Base-by-base conservation (phyloP, 2,113 vertebrate genomes). In the Brienomyrus brachyistius region DNA sequence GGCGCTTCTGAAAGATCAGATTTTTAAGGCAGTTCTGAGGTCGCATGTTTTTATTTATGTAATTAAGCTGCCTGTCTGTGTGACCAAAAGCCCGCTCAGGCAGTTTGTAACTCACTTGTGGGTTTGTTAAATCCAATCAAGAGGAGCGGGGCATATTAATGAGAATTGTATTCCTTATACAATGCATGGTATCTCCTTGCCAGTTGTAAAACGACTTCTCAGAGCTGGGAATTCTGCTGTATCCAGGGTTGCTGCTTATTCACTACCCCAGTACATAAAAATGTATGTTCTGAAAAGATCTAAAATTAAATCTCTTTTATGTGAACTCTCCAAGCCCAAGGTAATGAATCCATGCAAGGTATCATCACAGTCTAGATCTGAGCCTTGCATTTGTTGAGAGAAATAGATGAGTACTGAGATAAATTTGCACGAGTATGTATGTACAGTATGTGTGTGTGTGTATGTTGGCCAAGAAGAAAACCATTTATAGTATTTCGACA, bases 101-200 rank as follows among this genome's bases (percentile, higher is more conserved):
- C 93, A 95, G 95, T 96, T 96, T 95, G 92, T 93, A 92, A 94
- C 95, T 95, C 95, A 95, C 94, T 91, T 92, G 90, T 88, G 91
- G 91, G 94, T 93, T 94, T 93, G 91, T 91, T 93, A 92, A 94
- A 94, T 95, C 94, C 95, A 93, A 95, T 95, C 92, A 93, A 91
- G 92, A 66, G 9, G 85, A 92, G 89, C 94, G 94, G 93, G 93
- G 93, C 92, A 93, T 91, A 88, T 90, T 92, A 92, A 90, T 93
- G 92, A 92, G 87, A 94, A 91, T 92, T 92, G 95, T 95, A 93
- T 92, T 89, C 92, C 92, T 92, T 90, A 90, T 90, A 89, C 82
- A 92, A 89, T 91, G 91, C 90, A 90, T 94, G 93, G 92, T 92
- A 23, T n/a, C 45, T 84, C 9, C 3, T 84, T 21, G 45, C 82